A percentile compares a stretch with the other conserved stretches of the same genome.
These are phyloP conservation scores for Atopsyche davidsoni DNA, from an alignment of 1,140 invertebrate genomes.

Conservation along the genomic window DNA sequence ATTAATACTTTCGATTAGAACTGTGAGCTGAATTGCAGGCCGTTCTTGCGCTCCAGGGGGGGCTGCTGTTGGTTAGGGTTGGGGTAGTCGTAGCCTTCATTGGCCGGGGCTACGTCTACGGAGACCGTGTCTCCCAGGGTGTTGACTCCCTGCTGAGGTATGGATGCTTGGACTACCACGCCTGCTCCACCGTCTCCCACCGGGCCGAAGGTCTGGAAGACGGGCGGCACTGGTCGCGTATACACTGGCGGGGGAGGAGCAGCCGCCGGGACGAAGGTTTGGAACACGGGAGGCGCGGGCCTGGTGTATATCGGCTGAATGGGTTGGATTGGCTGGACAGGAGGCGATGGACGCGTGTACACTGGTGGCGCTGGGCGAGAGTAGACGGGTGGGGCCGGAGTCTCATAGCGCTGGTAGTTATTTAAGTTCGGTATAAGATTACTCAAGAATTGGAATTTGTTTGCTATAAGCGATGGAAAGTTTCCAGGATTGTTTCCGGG, in stretches of 20 bases:
- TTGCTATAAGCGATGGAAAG: too few species aligned
- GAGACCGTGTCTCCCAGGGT: slow-evolving; percentile 8
- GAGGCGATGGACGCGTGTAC: not conserved
- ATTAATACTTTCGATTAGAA: too few species aligned
- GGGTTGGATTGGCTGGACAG: not conserved
- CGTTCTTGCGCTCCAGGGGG: slow-evolving; percentile 13
- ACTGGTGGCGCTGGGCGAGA: too few species aligned
- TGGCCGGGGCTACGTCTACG: not conserved
- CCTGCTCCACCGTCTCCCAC: not conserved
- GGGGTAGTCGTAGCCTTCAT: slow-evolving; percentile 21
- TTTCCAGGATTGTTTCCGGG: slow-evolving; percentile 5
- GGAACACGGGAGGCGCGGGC: not conserved
- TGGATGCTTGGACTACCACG: slow-evolving; percentile 1
- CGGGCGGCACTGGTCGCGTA: not conserved
- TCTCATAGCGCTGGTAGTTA: slow-evolving; percentile 12
- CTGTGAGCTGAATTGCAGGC: slow-evolving; percentile 15
- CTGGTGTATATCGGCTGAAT: too few species aligned
- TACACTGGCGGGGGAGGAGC: slow-evolving; percentile 1
- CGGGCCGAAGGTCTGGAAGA: not conserved
- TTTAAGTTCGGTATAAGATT: slow-evolving; percentile 14
- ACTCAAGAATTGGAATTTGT: slow-evolving; percentile 21
- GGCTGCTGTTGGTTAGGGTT: slow-evolving; percentile 22
- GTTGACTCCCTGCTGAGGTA: slow-evolving; percentile 4
- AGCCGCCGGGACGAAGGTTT: not conserved
- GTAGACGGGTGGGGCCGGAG: too few species aligned